Evolutionary conservation across 2,888 invertebrate genomes (phyloP).

Genomic region (Sinodicranocentrus sp.): DNA sequence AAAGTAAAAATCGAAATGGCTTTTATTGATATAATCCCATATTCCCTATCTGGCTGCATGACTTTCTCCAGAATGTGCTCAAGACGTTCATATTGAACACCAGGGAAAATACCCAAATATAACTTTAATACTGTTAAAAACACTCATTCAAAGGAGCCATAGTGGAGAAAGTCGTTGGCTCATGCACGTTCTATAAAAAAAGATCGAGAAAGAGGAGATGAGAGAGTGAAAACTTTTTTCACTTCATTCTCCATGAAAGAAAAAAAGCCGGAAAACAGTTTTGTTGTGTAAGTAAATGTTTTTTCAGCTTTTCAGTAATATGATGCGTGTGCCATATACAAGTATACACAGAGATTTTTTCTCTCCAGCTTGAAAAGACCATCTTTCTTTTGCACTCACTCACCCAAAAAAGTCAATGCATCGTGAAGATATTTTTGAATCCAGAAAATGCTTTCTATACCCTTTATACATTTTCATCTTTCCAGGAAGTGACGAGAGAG

Average conservation of each 20-base stretch:
- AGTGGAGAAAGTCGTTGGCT: too few relatives aligned
- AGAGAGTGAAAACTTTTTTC: constrained; percentile 45
- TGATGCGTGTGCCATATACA: too few relatives aligned
- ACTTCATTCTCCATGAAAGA: constrained; percentile 34
- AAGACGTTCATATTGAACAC: background rate
- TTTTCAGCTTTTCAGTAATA: background rate
- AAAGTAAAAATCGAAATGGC: constrained; percentile 26
- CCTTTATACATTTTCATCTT: too few relatives aligned
- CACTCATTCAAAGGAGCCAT: background rate
- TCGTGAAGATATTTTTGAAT: constrained; percentile 39
- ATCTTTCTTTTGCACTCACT: too few relatives aligned
- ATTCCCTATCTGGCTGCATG: background rate
- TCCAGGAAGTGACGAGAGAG: too few relatives aligned
- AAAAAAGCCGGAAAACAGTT: constrained; percentile 25
- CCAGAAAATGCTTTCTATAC: too few relatives aligned
- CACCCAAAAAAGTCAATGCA: constrained; percentile 29
- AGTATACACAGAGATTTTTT: too few relatives aligned
- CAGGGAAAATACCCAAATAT: background rate
- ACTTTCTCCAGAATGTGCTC: background rate
- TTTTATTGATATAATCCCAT: constrained; percentile 36
- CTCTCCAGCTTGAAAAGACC: too few relatives aligned
- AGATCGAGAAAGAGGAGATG: too few relatives aligned
- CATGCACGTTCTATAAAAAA: too few relatives aligned
- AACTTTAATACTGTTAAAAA: too few relatives aligned
- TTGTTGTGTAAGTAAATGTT: constrained; percentile 15